Conservation (phyloP, 2,888 invertebrate genomes). For the Campoplex capitator region DNA sequence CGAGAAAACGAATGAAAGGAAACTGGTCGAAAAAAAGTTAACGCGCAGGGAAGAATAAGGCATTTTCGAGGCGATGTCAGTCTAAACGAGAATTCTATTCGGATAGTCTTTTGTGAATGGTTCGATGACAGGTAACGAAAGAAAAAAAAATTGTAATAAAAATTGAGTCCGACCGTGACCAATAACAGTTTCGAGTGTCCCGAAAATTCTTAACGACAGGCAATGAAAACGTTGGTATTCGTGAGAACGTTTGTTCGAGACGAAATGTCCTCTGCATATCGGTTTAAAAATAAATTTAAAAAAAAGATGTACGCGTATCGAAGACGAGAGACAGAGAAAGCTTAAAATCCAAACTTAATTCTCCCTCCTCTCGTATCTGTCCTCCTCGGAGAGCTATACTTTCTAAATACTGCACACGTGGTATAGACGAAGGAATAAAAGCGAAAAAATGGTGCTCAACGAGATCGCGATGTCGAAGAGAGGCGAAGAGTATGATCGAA, state of each 20-base stretch:
- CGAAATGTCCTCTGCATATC: slow-evolving; percentile 13
- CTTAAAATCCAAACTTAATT: slow-evolving; percentile 48
- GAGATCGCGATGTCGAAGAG: not conserved
- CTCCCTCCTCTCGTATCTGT: slow-evolving; percentile 32
- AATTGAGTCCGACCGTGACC: not conserved
- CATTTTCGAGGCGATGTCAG: not conserved
- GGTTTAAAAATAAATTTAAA: not conserved
- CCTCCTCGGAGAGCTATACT: slow-evolving; percentile 29
- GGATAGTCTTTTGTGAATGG: not conserved
- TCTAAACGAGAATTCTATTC: slow-evolving; percentile 1
- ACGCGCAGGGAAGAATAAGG: not conserved
- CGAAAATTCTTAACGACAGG: not conserved
- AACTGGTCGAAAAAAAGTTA: slow-evolving; percentile 18
- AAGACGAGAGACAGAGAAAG: slow-evolving; percentile 27
- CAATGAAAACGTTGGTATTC: not conserved
- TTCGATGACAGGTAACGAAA: not conserved
- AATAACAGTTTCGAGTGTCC: not conserved
- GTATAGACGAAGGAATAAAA: slow-evolving; percentile 1
- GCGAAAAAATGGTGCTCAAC: not conserved
- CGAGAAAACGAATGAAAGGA: slow-evolving; percentile 30
- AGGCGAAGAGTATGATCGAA: not conserved
- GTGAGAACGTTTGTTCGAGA: not conserved
- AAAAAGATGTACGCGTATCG: slow-evolving; percentile 2
- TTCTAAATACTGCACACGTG: slow-evolving; percentile 36
- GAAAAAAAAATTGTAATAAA: not conserved